phyloP scores from a whole-genome alignment of 2,888 invertebrate genomes.

The Himalopsyche japonica region DNA sequence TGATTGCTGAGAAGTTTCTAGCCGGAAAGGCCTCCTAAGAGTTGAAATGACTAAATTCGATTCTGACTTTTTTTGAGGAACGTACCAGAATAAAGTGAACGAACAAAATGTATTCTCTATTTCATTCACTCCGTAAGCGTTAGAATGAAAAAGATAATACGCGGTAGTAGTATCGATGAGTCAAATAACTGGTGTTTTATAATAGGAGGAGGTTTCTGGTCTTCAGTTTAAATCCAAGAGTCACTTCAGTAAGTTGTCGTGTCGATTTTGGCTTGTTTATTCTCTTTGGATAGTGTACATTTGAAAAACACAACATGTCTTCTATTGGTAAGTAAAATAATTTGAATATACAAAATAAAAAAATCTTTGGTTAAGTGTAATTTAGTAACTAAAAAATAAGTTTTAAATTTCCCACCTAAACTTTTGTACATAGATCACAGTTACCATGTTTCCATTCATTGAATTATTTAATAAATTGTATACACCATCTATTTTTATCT shows the following conservation, averaged over 20 bases:
- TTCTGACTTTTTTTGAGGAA: not conserved
- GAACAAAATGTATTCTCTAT: not conserved
- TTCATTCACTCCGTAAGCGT: not conserved
- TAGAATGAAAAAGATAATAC: not conserved
- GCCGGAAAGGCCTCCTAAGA: no score
- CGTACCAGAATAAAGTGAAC: not conserved
- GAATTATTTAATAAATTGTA: not conserved
- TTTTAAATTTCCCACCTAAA: not conserved
- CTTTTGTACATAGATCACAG: not conserved
- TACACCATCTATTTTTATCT: not conserved
- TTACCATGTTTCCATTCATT: not conserved
- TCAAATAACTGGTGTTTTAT: constrained; percentile 3
- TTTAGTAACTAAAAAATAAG: not conserved
- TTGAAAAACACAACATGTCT: constrained; percentile 15
- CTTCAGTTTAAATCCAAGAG: constrained; percentile 24
- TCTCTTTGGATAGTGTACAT: constrained; percentile 3
- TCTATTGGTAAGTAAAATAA: constrained; percentile 22
- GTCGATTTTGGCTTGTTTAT: constrained; percentile 7
- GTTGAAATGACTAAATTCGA: not conserved
- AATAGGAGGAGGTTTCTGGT: constrained; percentile 9
- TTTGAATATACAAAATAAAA: not conserved
- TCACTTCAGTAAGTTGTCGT: constrained; percentile 6
- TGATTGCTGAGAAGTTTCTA: no score
- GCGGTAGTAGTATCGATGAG: not conserved
- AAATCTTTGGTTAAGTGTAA: not conserved